phyloP scores from a whole-genome alignment of 2,113 vertebrate species.

The Ammodytes dubius region DNA sequence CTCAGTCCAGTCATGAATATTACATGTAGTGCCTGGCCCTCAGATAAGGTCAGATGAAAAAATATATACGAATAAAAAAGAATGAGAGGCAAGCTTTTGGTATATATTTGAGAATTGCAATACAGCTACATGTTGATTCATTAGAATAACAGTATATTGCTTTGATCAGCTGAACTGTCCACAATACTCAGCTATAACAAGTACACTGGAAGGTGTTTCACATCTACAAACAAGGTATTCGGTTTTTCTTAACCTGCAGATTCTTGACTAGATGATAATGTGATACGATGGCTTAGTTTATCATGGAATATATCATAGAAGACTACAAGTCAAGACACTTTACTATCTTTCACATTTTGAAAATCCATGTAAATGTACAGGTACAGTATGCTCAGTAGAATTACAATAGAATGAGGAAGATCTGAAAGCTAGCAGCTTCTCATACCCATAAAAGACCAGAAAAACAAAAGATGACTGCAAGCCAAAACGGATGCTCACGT shows the following conservation, averaged over 20 bases:
- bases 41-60: neutral
- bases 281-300: neutral
- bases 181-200: slow-evolving; percentile 11
- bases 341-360: neutral
- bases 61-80: neutral
- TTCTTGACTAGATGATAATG: neutral
- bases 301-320: neutral
- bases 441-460: neutral
- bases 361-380: neutral
- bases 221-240: neutral
- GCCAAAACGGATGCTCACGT: neutral
- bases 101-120: neutral
- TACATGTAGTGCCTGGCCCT: slow-evolving; percentile 9
- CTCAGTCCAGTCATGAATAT: slow-evolving; percentile 27
- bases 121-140: slow-evolving; percentile 38
- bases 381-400: neutral
- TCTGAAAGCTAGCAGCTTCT: neutral
- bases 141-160: slow-evolving; percentile 19
- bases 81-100: neutral
- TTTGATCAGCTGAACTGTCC: slow-evolving; percentile 26
- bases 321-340: neutral
- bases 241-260: neutral
- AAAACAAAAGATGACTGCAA: neutral
- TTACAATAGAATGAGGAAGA: neutral
- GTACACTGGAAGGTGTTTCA: neutral